Base-by-base conservation (phyloP, 2,113 vertebrate genomes). In the Zosterops lateralis region DNA sequence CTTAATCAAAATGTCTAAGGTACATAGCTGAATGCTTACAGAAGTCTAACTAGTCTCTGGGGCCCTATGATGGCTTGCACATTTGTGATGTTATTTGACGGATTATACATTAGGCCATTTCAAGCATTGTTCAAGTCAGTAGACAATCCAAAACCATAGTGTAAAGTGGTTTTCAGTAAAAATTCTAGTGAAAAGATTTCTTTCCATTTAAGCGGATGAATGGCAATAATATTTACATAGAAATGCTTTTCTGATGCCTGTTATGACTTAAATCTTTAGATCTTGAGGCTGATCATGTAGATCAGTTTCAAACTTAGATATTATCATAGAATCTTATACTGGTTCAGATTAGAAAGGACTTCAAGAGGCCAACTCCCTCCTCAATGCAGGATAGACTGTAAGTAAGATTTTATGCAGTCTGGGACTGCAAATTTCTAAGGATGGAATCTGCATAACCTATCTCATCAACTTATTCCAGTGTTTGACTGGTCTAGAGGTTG, bases 1-100 rank as follows among this genome's bases (percentile, higher is more conserved):
- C 80, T 66, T 95, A 93, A 93, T 96, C 89, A 92, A 92, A 92
- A 92, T 71, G 84, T 95, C 93, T 92, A 47, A 93, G 84, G 70
- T 93, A 89, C 74, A 87, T 84, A 95, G 94, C 93, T 95, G 94
- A 93, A 92, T 78, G 84, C 89, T 95, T 93, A 77, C 80, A 78
- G 77, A 95, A 93, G 44, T 78, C 89, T 95, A 87, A 77, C 89
- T 87, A 65, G 89, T 84, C 93, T 81, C 91, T 74, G 53, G 87
- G 57, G 89, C 40, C 65, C 65, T 87, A 71, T 87, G 84, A 93
- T 89, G 73, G 40, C 84, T 95, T 91, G 73, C 65, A 84, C 70
- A 32, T 92, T 90, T 92, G 68, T 89, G 77, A 81, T 93, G 80
- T 66, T 95, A 81, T 89, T 91, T 96, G 89, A 72, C 1, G 3